Evolutionary conservation across 2,888 invertebrate species (phyloP), one percentile per base, ranked within the genome.

Genomic region (Anthrax anthrax): DNA sequence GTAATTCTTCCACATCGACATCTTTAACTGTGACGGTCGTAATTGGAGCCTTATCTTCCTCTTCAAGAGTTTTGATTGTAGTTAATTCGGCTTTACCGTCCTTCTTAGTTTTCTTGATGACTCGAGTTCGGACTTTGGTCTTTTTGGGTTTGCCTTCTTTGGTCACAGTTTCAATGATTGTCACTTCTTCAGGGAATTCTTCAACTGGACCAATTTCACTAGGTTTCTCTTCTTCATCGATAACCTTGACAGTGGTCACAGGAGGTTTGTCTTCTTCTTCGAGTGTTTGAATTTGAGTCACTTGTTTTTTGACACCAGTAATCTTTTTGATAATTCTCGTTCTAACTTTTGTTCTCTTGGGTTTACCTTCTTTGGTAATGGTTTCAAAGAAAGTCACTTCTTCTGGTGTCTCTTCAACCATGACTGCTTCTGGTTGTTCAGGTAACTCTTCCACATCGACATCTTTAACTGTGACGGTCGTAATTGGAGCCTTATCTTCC

Each of bases 311-410:
- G 14, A 43, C 45, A 4, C 56, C 59, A 38, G 56, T 56, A 0
- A 48, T 47, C 38, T 52, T 54, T 19, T 53, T 55, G 39, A 57
- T 55, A 1, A 44, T 44, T n/a, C 56, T 48, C 42, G 53, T 55
- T 16, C 57, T 56, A 1, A 54, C 56, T 6, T 48, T 52, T 39
- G 57, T 59, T 32, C 53, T 61, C 14, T 47, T 55, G 4, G 55
- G 54, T 46, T 54, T 56, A 12, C 40, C 40, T 47, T 61, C 61
- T 18, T 56, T 54, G 0, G 70, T 69, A 10, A 51, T 37, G 1
- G 71, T 47, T 10, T 72, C 71, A 2, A 67, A 63, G 2, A 71
- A 56, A 43, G 63, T 62, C 12, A 57, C 51, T 50, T 60, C 59
- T 44, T 63, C 58, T 16, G 57, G 52, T 12, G 58, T 51, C 48